Conservation (phyloP, 1,140 invertebrate genomes). For the Camponotus vicinus region DNA sequence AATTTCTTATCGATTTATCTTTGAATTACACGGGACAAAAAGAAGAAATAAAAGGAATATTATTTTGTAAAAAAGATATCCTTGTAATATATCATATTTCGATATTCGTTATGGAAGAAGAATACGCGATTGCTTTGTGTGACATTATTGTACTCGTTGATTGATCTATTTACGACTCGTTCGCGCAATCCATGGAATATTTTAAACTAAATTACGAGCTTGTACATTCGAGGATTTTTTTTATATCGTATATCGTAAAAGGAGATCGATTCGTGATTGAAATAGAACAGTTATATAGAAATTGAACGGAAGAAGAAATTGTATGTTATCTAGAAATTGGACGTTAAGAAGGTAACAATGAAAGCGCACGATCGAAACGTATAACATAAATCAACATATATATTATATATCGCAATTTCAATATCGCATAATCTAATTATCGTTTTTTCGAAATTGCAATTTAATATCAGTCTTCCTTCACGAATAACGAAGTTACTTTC, state of each 20-base stretch:
- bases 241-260: neutral
- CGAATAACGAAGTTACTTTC: neutral
- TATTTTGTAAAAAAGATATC: constrained; percentile 25
- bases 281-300: neutral
- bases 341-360: neutral
- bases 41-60: neutral
- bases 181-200: constrained; percentile 39
- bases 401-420: neutral
- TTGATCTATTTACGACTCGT: constrained; percentile 32
- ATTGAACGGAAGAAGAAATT: neutral
- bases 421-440: neutral
- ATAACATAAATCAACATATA: neutral
- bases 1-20: constrained; percentile 48
- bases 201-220: constrained; percentile 57
- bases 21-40: constrained; percentile 31
- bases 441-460: neutral
- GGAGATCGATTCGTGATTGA: neutral
- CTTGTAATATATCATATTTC: constrained; percentile 14
- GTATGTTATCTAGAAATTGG: too few species aligned
- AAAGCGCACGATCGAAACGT: neutral
- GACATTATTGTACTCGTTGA: neutral
- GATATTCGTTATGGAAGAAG: constrained; percentile 25
- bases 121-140: constrained; percentile 18
- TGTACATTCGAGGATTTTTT: constrained; percentile 29
- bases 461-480: neutral